These are phyloP conservation scores for Orussus abietinus DNA, from an alignment of 1,140 invertebrate species.

Conservation along the genomic window DNA sequence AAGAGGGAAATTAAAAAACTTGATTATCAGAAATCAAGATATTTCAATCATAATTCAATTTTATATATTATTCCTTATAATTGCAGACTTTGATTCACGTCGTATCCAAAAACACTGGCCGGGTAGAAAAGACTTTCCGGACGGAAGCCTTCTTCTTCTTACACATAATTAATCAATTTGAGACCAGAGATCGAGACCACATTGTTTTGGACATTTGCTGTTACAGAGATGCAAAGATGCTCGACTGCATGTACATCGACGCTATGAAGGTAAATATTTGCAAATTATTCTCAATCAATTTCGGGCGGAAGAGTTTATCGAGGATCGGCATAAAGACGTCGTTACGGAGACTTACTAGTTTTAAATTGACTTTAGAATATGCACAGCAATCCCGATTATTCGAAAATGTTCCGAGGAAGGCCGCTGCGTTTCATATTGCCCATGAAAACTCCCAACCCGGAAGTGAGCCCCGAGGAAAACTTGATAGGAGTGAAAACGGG, in stretches of 20 bases:
- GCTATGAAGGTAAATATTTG: slow-evolving; percentile 63
- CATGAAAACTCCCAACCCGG: slow-evolving; percentile 36
- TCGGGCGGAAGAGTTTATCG: no score
- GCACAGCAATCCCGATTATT: slow-evolving; percentile 75
- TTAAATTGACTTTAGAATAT: slow-evolving; percentile 69
- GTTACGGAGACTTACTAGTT: no score
- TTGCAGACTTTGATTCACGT: slow-evolving; percentile 73
- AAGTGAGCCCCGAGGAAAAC: slow-evolving; percentile 46
- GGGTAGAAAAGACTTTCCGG: slow-evolving; percentile 58
- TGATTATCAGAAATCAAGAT: no score
- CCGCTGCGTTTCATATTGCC: slow-evolving; percentile 72
- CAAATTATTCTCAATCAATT: background rate
- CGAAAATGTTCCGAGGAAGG: slow-evolving; percentile 70
- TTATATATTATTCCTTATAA: slow-evolving; percentile 11
- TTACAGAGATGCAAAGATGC: slow-evolving; percentile 75
- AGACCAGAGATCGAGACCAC: slow-evolving; percentile 62
- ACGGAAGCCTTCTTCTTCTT: slow-evolving; percentile 79
- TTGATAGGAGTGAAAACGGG: slow-evolving; percentile 49
- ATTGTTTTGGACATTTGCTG: slow-evolving; percentile 77
- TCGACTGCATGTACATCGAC: slow-evolving; percentile 82
- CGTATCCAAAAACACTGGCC: slow-evolving; percentile 61
- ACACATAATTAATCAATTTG: slow-evolving; percentile 87
- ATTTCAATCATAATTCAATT: background rate
- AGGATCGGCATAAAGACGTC: no score
- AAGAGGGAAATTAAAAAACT: no score